A percentile compares a stretch with the other conserved stretches of the same genome.
phyloP scores from a whole-genome alignment of 2,113 vertebrate species.

The Agelaius phoeniceus region DNA sequence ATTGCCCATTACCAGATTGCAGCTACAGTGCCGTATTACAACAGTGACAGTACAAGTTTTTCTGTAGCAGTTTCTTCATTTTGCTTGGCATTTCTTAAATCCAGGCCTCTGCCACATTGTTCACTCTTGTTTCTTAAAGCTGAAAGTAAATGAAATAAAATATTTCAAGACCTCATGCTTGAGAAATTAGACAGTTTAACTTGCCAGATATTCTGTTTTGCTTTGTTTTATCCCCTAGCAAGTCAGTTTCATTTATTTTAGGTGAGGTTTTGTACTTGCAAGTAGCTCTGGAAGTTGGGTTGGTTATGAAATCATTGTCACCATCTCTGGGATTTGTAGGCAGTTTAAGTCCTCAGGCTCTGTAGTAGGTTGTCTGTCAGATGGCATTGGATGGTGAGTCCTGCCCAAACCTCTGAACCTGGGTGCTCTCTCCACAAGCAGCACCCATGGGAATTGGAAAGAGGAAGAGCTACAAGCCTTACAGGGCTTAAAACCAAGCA shows the following conservation, averaged over 20 bases:
- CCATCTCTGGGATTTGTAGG: background rate
- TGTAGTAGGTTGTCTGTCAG: background rate
- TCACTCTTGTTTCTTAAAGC: background rate
- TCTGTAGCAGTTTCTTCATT: background rate
- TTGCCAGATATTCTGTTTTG: background rate
- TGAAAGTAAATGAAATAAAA: background rate
- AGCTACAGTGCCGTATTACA: background rate
- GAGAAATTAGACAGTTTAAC: background rate
- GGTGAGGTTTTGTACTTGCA: background rate
- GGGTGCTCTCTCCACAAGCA: background rate
- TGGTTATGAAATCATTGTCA: background rate
- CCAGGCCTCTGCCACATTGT: background rate
- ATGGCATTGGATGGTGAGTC: background rate
- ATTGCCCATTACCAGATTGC: background rate
- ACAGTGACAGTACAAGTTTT: background rate
- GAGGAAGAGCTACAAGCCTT: background rate
- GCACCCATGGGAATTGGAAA: background rate
- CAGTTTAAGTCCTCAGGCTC: background rate
- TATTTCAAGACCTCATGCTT: background rate
- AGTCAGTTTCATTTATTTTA: background rate
- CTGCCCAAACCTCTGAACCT: background rate
- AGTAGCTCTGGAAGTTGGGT: background rate
- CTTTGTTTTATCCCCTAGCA: background rate
- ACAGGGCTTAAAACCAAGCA: background rate
- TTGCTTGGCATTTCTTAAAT: background rate